A percentile compares a stretch with the other conserved stretches of the same genome.
phyloP scores from a whole-genome alignment of 2,888 invertebrate species.

The Panorpa germanica region DNA sequence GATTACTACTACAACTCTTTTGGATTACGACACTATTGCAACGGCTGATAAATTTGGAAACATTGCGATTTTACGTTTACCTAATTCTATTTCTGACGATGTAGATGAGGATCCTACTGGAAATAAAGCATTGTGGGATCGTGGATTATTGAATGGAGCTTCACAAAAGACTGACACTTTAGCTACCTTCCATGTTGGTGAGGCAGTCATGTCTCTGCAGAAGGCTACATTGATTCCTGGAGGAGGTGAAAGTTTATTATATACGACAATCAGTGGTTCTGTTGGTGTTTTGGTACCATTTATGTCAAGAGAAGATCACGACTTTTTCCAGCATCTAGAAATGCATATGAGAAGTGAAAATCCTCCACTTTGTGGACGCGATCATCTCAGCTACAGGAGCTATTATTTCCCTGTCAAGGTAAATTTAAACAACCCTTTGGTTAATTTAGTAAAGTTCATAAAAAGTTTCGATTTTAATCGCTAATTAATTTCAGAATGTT shows the following conservation, averaged over 20 bases:
- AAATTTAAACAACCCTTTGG: constrained; percentile 14
- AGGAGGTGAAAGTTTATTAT: constrained; percentile 90
- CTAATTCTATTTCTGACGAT: constrained; percentile 85
- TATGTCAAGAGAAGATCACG: constrained; percentile 91
- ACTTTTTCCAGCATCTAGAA: constrained; percentile 97
- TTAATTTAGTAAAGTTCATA: neutral
- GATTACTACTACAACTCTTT: constrained; percentile 78
- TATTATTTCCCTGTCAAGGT: constrained; percentile 96
- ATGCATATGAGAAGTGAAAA: constrained; percentile 99
- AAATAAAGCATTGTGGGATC: constrained; percentile 91
- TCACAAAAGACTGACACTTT: constrained; percentile 93
- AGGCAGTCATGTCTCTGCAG: constrained; percentile 88
- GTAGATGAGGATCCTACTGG: constrained; percentile 99
- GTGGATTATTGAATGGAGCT: constrained; percentile 85
- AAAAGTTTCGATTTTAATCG: constrained; percentile 4
- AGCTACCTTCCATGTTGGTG: constrained; percentile 89
- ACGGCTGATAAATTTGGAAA: constrained; percentile 98
- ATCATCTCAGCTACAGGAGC: constrained; percentile 92
- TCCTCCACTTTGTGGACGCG: constrained; percentile 88
- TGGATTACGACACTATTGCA: constrained; percentile 94
- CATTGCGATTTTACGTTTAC: constrained; percentile 73
- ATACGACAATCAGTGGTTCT: constrained; percentile 87
- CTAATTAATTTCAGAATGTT: constrained; percentile 55
- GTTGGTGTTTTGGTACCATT: constrained; percentile 89
- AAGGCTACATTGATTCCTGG: constrained; percentile 94